Evolutionary conservation across 2,888 invertebrate species (phyloP), one percentile per base, ranked within the genome.

Genomic region (Abscondita cerata): DNA sequence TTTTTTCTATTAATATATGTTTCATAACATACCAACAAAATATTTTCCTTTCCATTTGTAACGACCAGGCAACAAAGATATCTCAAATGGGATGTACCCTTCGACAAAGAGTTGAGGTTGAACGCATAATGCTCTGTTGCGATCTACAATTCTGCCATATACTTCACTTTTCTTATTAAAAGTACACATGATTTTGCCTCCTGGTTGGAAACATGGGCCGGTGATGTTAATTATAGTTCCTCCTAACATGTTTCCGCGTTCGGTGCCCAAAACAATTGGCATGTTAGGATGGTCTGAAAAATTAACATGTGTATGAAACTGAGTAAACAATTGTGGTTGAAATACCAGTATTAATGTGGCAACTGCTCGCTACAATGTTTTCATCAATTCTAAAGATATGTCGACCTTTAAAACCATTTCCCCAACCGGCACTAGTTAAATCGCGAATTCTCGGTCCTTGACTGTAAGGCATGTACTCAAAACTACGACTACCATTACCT

Each of bases 231-330:
- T 95, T 54, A 97, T 89, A 0, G 95, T 94, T 1, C 98, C 98
- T 1, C 98, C 98, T 68, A 98, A 84, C 98, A 98, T 98, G 78
- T 95, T 96, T 2, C 96, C 98, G 75, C 94, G 95, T 79, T 97
- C 96, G 0, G 97, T 97, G 0, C 96, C 95, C 73, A 95, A 95
- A 71, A 92, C 88, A 54, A 96, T 79, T 0, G 91, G 91, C 59
- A 95, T 84, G 77, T 91, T 87, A 0, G 93, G 89, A 12, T 91
- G 92, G 73, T 92, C 94, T 93, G 70, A 18, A 76, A 73, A 47
- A 15, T 16, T 8, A 16, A 20, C 4, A 12, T 20, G 15, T 13
- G 5, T 8, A 16, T 1, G 3, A 11, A 18, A n/a, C 6, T 11
- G 3, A 5, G 4, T 18, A n/a, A 44, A 2, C 3, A 44, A 31